A percentile compares a stretch with the other conserved stretches of the same genome.
Conservation (phyloP, 2,113 vertebrate genomes). For the mouse (Mus musculus) region DNA sequence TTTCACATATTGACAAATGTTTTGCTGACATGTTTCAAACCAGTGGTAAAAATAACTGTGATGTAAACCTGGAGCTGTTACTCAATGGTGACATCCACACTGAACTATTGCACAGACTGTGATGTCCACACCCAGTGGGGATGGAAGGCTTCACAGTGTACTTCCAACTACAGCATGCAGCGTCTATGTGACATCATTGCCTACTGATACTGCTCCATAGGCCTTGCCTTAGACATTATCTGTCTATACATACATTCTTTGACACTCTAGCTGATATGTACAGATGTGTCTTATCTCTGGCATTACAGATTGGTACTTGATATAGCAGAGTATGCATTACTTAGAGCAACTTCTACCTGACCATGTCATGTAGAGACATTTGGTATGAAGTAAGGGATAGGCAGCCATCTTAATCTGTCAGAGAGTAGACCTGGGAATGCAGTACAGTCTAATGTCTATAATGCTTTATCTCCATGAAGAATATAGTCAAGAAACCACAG, state of each 20-base stretch:
- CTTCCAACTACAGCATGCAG: neutral
- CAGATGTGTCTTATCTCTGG: neutral
- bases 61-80: neutral
- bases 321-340: neutral
- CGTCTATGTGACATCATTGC: neutral
- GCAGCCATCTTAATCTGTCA: neutral
- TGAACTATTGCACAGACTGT: neutral
- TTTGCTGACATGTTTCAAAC: slow-evolving; percentile 46
- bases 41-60: neutral
- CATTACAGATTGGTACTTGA: neutral
- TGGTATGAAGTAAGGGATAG: neutral
- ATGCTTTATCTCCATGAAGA: neutral
- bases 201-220: neutral
- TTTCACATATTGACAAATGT: slow-evolving; percentile 3
- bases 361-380: neutral
- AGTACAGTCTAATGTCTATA: neutral
- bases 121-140: neutral
- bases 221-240: neutral
- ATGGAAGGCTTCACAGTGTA: neutral
- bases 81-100: neutral
- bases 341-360: neutral
- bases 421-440: neutral
- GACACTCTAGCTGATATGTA: neutral
- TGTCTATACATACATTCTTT: neutral
- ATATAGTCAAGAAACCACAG: neutral